These are phyloP conservation scores for Scaptomyza parva DNA, from an alignment of 2,888 invertebrate genomes.

Conservation along the genomic window DNA sequence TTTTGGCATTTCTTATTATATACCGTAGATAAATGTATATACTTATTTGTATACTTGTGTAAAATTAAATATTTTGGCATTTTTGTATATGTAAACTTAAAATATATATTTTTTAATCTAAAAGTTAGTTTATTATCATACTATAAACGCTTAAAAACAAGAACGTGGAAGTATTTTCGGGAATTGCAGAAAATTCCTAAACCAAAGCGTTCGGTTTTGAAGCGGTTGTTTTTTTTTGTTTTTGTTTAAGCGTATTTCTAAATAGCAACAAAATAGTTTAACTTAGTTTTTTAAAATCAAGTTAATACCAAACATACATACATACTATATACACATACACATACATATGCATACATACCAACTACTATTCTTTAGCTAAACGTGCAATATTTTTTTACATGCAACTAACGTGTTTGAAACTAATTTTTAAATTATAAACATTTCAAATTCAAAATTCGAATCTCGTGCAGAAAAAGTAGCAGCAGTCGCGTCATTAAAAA, in stretches of 20 bases:
- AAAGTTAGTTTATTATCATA: background rate
- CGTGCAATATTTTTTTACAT: constrained; percentile 75
- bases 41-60: background rate
- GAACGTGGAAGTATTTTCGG: background rate
- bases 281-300: constrained; percentile 4
- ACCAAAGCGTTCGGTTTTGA: background rate
- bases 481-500: too few species aligned
- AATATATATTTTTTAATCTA: background rate
- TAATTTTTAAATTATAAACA: constrained; percentile 29
- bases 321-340: constrained; percentile 13
- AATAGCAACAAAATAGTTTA: background rate
- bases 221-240: background rate
- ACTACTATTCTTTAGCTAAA: constrained; percentile 47
- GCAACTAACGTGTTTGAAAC: constrained; percentile 52
- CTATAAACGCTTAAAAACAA: background rate
- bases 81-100: constrained; percentile 3
- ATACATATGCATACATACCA: constrained; percentile 23
- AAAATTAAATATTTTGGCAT: background rate
- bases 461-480: constrained; percentile 52
- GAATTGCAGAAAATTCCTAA: background rate
- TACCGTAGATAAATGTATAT: constrained; percentile 10
- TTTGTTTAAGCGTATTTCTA: constrained; percentile 1
- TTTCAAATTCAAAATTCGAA: constrained; percentile 60
- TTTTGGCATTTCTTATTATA: constrained; percentile 49
- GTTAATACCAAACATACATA: background rate